These are phyloP conservation scores for Epizoanthus illoricatus DNA, from an alignment of 92 coral and sea anemone genomes.

Conservation along the genomic window DNA sequence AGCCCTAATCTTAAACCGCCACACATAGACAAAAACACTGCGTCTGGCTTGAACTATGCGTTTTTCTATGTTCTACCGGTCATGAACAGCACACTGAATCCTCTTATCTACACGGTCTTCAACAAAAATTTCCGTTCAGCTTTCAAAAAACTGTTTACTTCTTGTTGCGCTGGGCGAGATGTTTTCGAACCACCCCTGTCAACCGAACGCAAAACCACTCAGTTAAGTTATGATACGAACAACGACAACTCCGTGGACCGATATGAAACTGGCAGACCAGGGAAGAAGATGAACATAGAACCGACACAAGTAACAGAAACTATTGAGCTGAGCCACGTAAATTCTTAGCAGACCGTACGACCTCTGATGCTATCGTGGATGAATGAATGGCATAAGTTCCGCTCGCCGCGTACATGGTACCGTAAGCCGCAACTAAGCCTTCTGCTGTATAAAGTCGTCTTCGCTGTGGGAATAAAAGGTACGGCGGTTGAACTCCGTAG, in stretches of 20 bases:
- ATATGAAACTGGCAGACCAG: not conserved
- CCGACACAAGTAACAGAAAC: conserved; percentile 21
- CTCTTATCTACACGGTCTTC: conserved; percentile 27
- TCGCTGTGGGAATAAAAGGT: no score
- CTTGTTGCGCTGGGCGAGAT: not conserved
- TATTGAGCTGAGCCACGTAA: conserved; percentile 22
- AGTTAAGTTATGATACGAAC: conserved; percentile 22
- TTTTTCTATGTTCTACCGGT: conserved; percentile 9
- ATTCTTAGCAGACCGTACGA: not conserved
- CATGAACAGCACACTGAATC: conserved; percentile 34
- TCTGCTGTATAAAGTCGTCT: no score
- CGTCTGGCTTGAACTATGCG: not conserved
- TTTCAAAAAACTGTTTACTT: conserved; percentile 24
- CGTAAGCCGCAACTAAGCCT: not conserved
- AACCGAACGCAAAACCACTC: conserved; percentile 21
- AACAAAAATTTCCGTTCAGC: conserved; percentile 31
- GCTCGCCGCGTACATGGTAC: not conserved
- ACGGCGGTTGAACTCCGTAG: no score
- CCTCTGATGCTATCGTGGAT: not conserved
- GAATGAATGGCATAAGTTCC: no score
- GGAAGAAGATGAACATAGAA: not conserved
- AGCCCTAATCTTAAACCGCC: not conserved
- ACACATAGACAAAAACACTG: not conserved
- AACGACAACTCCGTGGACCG: conserved; percentile 1
- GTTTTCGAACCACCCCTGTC: not conserved